phyloP scores from a whole-genome alignment of 2,113 vertebrate genomes.

The Crotalus helleri region DNA sequence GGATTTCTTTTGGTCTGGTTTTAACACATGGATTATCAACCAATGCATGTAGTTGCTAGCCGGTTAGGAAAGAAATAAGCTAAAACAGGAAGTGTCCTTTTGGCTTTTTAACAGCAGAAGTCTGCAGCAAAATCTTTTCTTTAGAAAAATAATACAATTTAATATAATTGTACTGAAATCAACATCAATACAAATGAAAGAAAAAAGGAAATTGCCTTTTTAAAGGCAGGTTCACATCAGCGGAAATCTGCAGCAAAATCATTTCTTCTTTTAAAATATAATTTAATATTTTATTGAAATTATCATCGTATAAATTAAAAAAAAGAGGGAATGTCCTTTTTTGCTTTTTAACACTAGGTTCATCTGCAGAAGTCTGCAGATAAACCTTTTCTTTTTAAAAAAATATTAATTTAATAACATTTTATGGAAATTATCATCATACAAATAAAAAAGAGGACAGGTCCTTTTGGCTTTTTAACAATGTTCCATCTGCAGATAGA shows the following conservation, averaged over 20 bases:
- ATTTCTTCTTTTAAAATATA: too few species aligned
- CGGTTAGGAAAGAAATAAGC: neutral
- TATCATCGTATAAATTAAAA: too few species aligned
- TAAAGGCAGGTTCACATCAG: too few species aligned
- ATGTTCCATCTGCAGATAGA: neutral
- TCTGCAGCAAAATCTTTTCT: too few species aligned
- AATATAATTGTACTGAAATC: too few species aligned
- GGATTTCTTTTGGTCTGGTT: neutral
- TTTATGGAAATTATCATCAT: neutral
- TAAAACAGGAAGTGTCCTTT: neutral
- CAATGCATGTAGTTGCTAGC: neutral
- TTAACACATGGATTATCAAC: neutral
- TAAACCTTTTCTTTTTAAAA: neutral
- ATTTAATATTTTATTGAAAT: too few species aligned
- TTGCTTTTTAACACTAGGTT: neutral
- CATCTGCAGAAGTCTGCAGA: neutral
- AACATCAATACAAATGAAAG: too few species aligned
- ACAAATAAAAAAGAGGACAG: neutral
- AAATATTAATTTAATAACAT: neutral
- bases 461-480: neutral
- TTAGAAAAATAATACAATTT: too few species aligned
- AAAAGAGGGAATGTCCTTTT: neutral
- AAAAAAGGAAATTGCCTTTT: too few species aligned
- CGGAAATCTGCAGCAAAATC: too few species aligned
- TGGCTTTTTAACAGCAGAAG: neutral